Conservation (phyloP, 2,888 invertebrate species). For the Cybosia mesomella region DNA sequence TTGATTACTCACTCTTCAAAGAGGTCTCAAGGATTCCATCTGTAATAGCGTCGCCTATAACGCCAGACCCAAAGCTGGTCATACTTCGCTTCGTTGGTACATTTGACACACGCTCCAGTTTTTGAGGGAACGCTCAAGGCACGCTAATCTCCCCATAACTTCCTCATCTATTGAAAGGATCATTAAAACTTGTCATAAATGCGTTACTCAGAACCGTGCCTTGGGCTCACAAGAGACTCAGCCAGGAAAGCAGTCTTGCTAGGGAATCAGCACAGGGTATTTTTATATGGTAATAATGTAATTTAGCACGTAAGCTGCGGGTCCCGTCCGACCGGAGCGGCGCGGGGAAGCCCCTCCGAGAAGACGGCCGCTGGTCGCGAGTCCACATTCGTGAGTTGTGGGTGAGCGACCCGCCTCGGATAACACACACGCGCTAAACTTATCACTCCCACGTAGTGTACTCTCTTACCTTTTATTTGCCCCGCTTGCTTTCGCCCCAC, state of each 20-base stretch:
- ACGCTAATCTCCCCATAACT: background rate
- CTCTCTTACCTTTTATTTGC: background rate
- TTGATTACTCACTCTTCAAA: conserved; percentile 16
- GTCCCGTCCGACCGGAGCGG: conserved; percentile 34
- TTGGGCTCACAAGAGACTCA: background rate
- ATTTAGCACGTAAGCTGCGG: conserved; percentile 35
- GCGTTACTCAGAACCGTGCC: conserved; percentile 3
- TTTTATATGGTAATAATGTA: conserved; percentile 16
- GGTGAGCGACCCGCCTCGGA: conserved; percentile 57
- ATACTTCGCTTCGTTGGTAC: background rate
- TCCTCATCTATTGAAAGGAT: background rate
- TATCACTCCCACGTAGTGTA: background rate
- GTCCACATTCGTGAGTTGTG: conserved; percentile 70
- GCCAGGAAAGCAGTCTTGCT: conserved; percentile 1
- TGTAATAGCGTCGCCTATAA: background rate
- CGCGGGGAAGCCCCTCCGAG: conserved; percentile 36
- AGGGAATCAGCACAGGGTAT: conserved; percentile 9
- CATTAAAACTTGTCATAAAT: background rate
- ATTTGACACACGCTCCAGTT: conserved; percentile 1
- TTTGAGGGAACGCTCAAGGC: background rate
- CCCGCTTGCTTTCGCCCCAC: too few species aligned
- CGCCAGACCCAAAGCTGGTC: background rate
- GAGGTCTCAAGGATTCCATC: background rate
- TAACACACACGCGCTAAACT: conserved; percentile 23
- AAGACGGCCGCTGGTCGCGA: conserved; percentile 56